These are phyloP conservation scores for Tachyglossus aculeatus DNA, from an alignment of 2,797 vertebrate species.

Conservation along the genomic window DNA sequence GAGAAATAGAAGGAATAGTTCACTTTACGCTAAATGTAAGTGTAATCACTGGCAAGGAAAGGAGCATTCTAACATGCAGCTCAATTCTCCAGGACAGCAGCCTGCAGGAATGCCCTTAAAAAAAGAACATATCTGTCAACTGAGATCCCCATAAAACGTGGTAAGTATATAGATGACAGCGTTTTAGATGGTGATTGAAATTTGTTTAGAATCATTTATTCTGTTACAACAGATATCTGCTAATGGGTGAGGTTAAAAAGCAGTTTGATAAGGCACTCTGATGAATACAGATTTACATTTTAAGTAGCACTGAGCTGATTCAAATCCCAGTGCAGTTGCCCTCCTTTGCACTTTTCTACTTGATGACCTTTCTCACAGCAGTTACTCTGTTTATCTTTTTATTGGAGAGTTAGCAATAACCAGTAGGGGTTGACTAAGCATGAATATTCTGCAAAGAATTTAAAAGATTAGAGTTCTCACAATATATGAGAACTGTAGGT, in stretches of 20 bases:
- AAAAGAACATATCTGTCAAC: too few relatives aligned
- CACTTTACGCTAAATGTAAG: too few relatives aligned
- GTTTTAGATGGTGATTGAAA: not conserved
- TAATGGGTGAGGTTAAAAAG: not conserved
- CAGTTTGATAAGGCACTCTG: not conserved
- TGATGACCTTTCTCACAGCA: not conserved
- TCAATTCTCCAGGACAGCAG: too few relatives aligned
- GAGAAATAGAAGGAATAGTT: too few relatives aligned
- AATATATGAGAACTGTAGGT: not conserved
- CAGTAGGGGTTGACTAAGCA: not conserved
- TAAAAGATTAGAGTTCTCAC: not conserved
- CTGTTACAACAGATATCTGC: not conserved
- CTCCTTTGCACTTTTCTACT: not conserved
- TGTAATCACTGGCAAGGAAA: too few relatives aligned
- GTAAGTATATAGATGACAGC: not conserved
- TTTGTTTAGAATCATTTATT: not conserved
- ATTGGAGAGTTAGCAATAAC: not conserved
- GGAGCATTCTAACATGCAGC: too few relatives aligned
- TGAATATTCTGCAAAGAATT: not conserved
- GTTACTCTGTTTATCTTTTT: not conserved
- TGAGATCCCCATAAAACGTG: too few relatives aligned
- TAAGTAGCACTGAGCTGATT: not conserved
- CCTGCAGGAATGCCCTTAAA: too few relatives aligned
- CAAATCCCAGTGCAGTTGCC: not conserved
- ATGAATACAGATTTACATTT: not conserved